phyloP scores from a whole-genome alignment of 37 sponge, comb jelly and placozoan species.

The Oscarella lobularis region DNA sequence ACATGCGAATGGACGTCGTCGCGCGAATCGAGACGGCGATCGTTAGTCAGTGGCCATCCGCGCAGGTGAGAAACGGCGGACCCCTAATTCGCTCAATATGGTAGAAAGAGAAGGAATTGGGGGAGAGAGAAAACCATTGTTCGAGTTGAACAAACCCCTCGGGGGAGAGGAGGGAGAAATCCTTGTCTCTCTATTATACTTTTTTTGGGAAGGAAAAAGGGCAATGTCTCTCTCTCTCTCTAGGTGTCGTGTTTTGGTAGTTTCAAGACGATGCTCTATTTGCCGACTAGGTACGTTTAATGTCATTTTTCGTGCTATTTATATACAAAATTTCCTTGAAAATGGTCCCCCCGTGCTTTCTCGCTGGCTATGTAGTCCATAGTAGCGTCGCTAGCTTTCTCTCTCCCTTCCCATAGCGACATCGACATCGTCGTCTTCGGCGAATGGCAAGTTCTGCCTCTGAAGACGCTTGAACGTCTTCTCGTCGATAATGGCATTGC shows the following conservation, averaged over 20 bases:
- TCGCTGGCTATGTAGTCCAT: too few relatives aligned
- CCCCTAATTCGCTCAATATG: too few relatives aligned
- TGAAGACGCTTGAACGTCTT: slow-evolving; percentile 54
- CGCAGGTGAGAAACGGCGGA: slow-evolving; percentile 15
- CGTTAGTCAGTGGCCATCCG: slow-evolving; percentile 48
- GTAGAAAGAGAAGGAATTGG: too few relatives aligned
- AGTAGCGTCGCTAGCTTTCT: too few relatives aligned
- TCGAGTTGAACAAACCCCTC: too few relatives aligned
- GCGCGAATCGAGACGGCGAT: slow-evolving; percentile 36
- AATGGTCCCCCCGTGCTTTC: background rate
- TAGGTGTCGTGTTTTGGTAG: slow-evolving; percentile 80
- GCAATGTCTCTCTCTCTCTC: too few relatives aligned
- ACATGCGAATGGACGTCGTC: slow-evolving; percentile 64
- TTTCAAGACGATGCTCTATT: slow-evolving; percentile 60
- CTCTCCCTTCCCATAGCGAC: slow-evolving; percentile 52
- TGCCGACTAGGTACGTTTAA: slow-evolving; percentile 55
- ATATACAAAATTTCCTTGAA: background rate
- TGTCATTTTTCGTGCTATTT: background rate
- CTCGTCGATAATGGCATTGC: slow-evolving; percentile 47
- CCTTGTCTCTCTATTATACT: too few relatives aligned
- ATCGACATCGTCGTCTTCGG: slow-evolving; percentile 89
- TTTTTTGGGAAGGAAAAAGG: too few relatives aligned
- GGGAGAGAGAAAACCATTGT: too few relatives aligned
- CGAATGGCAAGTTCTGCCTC: slow-evolving; percentile 40
- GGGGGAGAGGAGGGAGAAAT: too few relatives aligned